phyloP scores from a whole-genome alignment of 1,140 invertebrate species.

The Brachionus paranguensis region DNA sequence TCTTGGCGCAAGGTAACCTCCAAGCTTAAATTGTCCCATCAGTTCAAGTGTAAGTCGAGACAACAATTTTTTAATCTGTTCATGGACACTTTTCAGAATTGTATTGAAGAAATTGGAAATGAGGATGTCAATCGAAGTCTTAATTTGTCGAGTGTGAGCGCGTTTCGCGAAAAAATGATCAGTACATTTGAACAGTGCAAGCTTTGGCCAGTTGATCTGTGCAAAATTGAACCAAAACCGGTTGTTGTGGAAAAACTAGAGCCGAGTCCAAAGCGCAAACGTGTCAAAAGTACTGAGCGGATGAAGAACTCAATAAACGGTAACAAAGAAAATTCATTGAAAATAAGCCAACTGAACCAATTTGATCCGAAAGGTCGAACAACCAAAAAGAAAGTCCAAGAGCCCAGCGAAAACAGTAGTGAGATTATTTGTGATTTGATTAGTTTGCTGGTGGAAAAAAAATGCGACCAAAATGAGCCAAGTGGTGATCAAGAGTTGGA shows the following conservation, averaged over 20 bases:
- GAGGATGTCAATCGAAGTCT: background rate
- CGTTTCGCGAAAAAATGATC: background rate
- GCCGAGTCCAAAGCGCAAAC: background rate
- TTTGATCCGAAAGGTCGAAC: background rate
- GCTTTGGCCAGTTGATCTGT: background rate
- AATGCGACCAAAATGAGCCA: background rate
- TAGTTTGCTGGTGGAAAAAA: background rate
- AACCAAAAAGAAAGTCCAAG: background rate
- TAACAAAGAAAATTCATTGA: background rate
- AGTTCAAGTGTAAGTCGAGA: conserved; percentile 4
- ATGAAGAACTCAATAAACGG: background rate
- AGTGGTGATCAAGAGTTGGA: background rate
- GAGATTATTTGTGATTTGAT: background rate
- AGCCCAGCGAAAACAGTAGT: background rate
- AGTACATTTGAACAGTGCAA: conserved; percentile 1
- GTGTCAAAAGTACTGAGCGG: background rate
- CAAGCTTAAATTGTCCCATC: conserved; percentile 18
- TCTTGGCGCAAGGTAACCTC: background rate
- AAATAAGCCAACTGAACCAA: background rate
- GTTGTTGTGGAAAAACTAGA: background rate
- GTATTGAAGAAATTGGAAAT: conserved; percentile 34
- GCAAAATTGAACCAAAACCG: background rate
- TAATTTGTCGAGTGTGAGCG: background rate
- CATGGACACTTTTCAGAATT: conserved; percentile 28
- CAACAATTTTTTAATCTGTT: conserved; percentile 36